Evolutionary conservation across 2,797 vertebrate genomes (phyloP).

Genomic region (Fistularia commersonii): DNA sequence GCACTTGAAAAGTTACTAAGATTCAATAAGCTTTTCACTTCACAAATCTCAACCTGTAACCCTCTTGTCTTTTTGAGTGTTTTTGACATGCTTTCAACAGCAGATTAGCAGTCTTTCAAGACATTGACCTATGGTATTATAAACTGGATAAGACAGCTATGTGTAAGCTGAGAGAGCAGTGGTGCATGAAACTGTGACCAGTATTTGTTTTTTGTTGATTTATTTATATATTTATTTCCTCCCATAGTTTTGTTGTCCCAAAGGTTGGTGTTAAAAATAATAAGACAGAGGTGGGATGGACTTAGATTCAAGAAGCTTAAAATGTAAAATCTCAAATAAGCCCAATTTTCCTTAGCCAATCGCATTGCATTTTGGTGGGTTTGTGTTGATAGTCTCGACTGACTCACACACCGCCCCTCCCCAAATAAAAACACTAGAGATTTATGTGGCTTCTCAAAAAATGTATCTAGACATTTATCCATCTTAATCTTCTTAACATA

Average conservation of each 20-base stretch:
- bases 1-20: constrained; percentile 26
- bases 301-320: constrained; percentile 85
- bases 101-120: constrained; percentile 36
- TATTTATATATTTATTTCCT: constrained; percentile 11
- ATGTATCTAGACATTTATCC: constrained; percentile 87
- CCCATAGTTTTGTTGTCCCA: constrained; percentile 73
- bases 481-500: constrained; percentile 88
- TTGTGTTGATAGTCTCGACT: constrained; percentile 81
- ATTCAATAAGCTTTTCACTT: constrained; percentile 19
- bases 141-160: constrained; percentile 65
- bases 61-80: constrained; percentile 25
- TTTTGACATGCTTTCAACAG: constrained; percentile 23
- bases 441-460: constrained; percentile 83
- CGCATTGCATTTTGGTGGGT: constrained; percentile 62
- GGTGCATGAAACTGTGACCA: constrained; percentile 74
- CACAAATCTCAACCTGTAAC: constrained; percentile 42
- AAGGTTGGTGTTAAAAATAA: constrained; percentile 81
- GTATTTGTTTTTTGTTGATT: constrained; percentile 22
- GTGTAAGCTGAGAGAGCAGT: constrained; percentile 61
- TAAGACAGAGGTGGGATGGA: constrained; percentile 82
- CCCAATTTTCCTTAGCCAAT: constrained; percentile 80
- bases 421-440: constrained; percentile 81
- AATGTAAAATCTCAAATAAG: constrained; percentile 82
- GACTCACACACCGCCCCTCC: constrained; percentile 76
- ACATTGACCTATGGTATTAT: constrained; percentile 52